Evolutionary conservation across 2,888 invertebrate genomes (phyloP).

Genomic region (Lochmaea crataegi): DNA sequence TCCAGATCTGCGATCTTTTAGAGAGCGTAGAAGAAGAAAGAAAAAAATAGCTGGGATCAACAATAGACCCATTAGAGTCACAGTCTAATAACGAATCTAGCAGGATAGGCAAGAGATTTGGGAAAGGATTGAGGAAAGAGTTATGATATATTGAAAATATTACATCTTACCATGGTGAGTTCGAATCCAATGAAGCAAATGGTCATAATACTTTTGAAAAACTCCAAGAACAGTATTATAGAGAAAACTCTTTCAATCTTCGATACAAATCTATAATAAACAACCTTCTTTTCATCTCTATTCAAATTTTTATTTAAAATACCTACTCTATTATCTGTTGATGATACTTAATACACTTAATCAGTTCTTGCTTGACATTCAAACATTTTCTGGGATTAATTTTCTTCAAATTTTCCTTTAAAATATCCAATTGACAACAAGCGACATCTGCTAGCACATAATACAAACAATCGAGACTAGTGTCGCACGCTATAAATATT

Average conservation of each 20-base stretch:
- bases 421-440: constrained; percentile 26
- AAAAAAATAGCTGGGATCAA: too few species aligned
- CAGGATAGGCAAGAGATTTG: neutral
- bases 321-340: neutral
- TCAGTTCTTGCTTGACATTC: neutral
- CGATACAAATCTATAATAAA: neutral
- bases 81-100: neutral
- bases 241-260: neutral
- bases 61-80: too few species aligned
- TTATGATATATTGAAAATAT: neutral
- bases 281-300: neutral
- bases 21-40: too few species aligned
- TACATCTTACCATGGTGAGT: constrained; percentile 9
- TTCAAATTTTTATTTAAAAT: neutral
- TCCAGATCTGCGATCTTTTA: neutral
- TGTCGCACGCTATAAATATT: neutral
- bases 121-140: neutral
- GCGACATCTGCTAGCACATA: constrained; percentile 12
- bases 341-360: constrained; percentile 9
- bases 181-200: constrained; percentile 12
- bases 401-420: constrained; percentile 9
- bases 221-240: neutral
- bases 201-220: constrained; percentile 3
- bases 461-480: constrained; percentile 17
- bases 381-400: neutral